Percentiles rank a stretch among this genome's conserved stretches.
Conservation (phyloP, 2,888 invertebrate genomes). For the Zygogramma bicolorata region DNA sequence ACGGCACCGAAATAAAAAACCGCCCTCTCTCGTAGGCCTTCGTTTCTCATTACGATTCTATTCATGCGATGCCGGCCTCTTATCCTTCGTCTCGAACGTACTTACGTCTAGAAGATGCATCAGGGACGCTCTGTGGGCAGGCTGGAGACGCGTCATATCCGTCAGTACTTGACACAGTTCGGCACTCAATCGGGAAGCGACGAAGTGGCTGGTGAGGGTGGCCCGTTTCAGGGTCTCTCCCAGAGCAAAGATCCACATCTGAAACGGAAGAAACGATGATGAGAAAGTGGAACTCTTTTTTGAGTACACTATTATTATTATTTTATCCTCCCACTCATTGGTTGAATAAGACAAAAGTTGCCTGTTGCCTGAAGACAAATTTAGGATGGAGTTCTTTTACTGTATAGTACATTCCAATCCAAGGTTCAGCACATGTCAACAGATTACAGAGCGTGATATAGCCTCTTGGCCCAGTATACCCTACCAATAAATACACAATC, state of each 20-base stretch:
- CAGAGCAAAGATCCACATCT: slow-evolving; percentile 75
- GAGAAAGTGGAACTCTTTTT: neutral
- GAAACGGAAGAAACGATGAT: slow-evolving; percentile 51
- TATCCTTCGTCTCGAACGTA: slow-evolving; percentile 47
- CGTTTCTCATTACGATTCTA: slow-evolving; percentile 2
- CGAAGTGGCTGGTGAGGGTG: slow-evolving; percentile 64
- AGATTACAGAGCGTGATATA: too few species aligned
- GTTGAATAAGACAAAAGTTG: too few species aligned
- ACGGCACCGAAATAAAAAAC: neutral
- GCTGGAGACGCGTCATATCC: slow-evolving; percentile 71
- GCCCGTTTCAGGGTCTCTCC: slow-evolving; percentile 71
- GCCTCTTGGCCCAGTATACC: too few species aligned
- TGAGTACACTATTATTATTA: neutral
- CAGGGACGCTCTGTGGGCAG: slow-evolving; percentile 70
- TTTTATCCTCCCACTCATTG: too few species aligned
- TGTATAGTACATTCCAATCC: too few species aligned
- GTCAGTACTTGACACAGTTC: slow-evolving; percentile 70
- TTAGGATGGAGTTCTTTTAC: too few species aligned
- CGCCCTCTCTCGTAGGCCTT: neutral
- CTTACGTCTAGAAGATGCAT: slow-evolving; percentile 75
- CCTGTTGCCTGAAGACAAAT: too few species aligned
- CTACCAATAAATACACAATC: too few species aligned
- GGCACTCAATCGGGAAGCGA: slow-evolving; percentile 68
- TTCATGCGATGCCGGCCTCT: neutral
- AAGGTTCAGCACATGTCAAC: too few species aligned